Evolutionary conservation across 2,113 vertebrate species (phyloP), one percentile per base, ranked within the genome.

Genomic region (Dicentrarchus labrax): DNA sequence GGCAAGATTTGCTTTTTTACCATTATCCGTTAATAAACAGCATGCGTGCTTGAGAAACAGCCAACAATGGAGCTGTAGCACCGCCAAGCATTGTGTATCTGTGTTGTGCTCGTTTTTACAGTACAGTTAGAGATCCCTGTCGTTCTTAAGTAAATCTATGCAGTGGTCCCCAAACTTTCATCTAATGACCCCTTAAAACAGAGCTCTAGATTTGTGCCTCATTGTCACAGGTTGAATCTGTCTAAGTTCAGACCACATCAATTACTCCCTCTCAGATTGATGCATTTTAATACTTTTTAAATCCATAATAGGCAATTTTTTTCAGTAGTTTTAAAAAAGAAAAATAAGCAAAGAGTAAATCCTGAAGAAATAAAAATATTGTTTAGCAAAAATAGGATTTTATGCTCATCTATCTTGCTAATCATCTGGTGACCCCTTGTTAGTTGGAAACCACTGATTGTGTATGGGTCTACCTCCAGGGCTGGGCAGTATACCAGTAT

Each of bases 81-180:
- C 71, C 72, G 51, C 15, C 48, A 59, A 71, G 53, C 70, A 50
- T 19, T 51, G 3, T n/a, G n/a, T 50, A 39, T 59, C 8, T n/a
- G 45, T 48, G 11, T 65, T 83, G 71, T 76, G 85, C 82, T 85
- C 13, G 12, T 80, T 65, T 79, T 50, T 22, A 74, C 65, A 66
- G 51, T 66, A 50, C 19, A 72, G 24, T 69, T 50, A 62, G 5
- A 47, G 72, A 57, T 43, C 69, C 48, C 22, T 11, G 51, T 13
- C 13, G 19, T 11, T 7, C 43, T n/a, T 12, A 1, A 8, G 22
- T 62, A 4, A 36, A 85, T 45, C 47, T 48, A 51, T 3, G 7
- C 72, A 62, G 68, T 61, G 38, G 48, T 56, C 50, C 36, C 54
- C 38, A 45, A 59, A 41, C 5, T 73, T 68, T 15, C 8, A 12